These are phyloP conservation scores for Apogon hyalosoma DNA, from an alignment of 2,797 vertebrate genomes.

Conservation along the genomic window DNA sequence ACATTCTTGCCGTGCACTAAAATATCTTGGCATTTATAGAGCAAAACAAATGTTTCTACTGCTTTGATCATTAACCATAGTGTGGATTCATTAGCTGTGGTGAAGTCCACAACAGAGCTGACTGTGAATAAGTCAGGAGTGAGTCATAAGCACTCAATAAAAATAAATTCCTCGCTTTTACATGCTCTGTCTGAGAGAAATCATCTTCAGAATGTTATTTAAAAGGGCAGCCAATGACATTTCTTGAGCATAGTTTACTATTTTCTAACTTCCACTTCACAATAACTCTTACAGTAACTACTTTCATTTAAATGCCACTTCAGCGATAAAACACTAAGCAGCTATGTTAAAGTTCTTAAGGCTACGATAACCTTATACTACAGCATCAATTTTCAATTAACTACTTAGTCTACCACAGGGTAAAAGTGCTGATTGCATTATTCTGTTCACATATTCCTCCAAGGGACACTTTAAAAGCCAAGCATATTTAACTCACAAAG, in stretches of 20 bases:
- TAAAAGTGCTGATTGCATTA: slow-evolving; percentile 32
- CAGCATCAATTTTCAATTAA: not conserved
- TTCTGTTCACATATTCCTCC: slow-evolving; percentile 49
- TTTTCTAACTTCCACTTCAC: slow-evolving; percentile 28
- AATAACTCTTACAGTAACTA: slow-evolving; percentile 2
- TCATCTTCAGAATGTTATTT: slow-evolving; percentile 8
- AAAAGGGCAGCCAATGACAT: not conserved
- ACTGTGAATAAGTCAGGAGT: slow-evolving; percentile 34
- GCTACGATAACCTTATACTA: not conserved
- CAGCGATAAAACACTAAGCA: not conserved
- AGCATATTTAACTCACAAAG: slow-evolving; percentile 31
- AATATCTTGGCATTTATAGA: slow-evolving; percentile 34
- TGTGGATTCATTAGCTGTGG: slow-evolving; percentile 31
- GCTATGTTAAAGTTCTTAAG: too few relatives aligned
- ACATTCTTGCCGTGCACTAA: slow-evolving; percentile 19
- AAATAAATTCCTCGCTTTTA: slow-evolving; percentile 49
- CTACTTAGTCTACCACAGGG: slow-evolving; percentile 19
- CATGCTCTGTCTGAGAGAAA: slow-evolving; percentile 11
- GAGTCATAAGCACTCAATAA: slow-evolving; percentile 50
- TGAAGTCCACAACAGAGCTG: slow-evolving; percentile 24
- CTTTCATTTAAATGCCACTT: not conserved
- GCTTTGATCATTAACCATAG: slow-evolving; percentile 42
- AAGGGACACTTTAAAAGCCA: slow-evolving; percentile 19
- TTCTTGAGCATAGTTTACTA: slow-evolving; percentile 20
- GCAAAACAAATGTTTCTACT: slow-evolving; percentile 35